phyloP scores from a whole-genome alignment of 2,113 vertebrate genomes.

The Prolemur simus region DNA sequence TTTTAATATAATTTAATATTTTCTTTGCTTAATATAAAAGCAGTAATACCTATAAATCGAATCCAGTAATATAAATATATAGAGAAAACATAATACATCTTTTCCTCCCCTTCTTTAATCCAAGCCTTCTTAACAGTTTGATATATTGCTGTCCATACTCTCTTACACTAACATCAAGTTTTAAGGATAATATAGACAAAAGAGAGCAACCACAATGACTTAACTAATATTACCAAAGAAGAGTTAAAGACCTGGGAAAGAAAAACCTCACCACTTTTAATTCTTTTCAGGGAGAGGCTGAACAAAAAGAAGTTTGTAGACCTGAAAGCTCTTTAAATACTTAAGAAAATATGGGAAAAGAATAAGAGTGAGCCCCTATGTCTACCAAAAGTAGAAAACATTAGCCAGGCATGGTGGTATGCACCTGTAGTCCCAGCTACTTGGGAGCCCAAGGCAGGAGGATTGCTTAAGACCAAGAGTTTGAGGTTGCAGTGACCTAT shows the following conservation, averaged over 20 bases:
- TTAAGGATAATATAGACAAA: neutral
- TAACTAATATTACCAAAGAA: constrained; percentile 10
- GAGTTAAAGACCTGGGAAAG: neutral
- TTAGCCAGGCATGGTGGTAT: neutral
- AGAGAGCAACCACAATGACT: neutral
- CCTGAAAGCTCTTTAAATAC: constrained; percentile 3
- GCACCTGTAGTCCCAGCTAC: neutral
- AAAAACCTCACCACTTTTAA: neutral
- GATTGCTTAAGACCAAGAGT: neutral
- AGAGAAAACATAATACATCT: neutral
- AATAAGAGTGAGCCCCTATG: neutral
- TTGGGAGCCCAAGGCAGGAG: neutral
- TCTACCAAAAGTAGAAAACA: too few species aligned
- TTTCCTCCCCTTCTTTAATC: neutral
- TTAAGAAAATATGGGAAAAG: neutral
- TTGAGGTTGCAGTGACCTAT: too few species aligned
- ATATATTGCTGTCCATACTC: neutral
- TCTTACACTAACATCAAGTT: neutral
- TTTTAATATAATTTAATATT: neutral
- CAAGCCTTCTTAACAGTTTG: neutral
- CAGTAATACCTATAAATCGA: neutral
- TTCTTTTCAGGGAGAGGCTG: constrained; percentile 5
- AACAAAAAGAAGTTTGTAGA: neutral
- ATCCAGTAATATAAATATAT: neutral
- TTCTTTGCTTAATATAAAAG: constrained; percentile 31